These are phyloP conservation scores for Villa cingulata DNA, from an alignment of 2,888 invertebrate species.

Conservation along the genomic window DNA sequence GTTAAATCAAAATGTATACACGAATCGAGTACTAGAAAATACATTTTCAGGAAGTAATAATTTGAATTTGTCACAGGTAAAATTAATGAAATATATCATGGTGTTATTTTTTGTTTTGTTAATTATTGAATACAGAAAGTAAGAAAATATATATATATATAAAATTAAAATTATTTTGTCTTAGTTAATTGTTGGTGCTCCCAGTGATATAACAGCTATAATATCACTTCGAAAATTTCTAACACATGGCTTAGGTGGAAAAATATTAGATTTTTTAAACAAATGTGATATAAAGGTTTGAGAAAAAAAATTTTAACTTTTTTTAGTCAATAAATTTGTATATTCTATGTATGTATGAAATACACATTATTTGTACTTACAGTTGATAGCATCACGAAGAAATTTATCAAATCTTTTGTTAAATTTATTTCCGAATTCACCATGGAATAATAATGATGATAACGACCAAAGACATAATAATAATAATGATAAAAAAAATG, in stretches of 20 bases:
- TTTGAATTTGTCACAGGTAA: background rate
- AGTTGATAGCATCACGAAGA: slow-evolving; percentile 32
- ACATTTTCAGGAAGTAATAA: background rate
- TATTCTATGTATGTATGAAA: no score
- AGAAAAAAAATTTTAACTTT: no score
- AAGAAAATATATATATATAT: background rate
- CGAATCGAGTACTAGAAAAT: background rate
- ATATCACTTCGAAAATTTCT: slow-evolving; percentile 31
- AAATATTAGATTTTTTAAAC: slow-evolving; percentile 27
- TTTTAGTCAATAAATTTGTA: background rate
- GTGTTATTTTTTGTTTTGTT: no score
- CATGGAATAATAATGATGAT: slow-evolving; percentile 21
- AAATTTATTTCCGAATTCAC: slow-evolving; percentile 33
- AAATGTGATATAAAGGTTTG: slow-evolving; percentile 29
- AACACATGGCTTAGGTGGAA: slow-evolving; percentile 29
- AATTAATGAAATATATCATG: no score
- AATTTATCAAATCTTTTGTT: slow-evolving; percentile 29
- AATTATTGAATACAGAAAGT: no score
- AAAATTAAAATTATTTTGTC: slow-evolving; percentile 7
- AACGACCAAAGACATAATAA: background rate
- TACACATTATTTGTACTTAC: slow-evolving; percentile 4
- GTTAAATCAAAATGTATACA: background rate
- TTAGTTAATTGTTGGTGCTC: slow-evolving; percentile 28
- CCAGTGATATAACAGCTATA: slow-evolving; percentile 32
- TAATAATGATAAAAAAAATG: background rate